Evolutionary conservation across 2,797 vertebrate genomes (phyloP).

Genomic region (Chelonia mydas): DNA sequence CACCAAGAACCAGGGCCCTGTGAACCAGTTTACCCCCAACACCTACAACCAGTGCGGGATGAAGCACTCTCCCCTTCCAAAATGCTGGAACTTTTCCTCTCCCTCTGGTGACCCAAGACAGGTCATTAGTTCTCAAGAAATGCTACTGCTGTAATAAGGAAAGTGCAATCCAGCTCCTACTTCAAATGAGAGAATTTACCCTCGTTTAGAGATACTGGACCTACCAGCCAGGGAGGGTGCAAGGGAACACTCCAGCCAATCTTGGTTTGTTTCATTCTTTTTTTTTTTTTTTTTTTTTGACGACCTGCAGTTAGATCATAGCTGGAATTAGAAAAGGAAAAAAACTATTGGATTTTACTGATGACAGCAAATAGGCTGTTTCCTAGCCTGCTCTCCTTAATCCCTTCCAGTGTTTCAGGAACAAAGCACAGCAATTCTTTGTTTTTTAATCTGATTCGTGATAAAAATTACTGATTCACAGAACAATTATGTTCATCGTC

Average conservation of each 20-base stretch:
- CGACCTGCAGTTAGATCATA: slow-evolving; percentile 64
- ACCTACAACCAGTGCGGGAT: not conserved
- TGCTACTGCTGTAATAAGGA: not conserved
- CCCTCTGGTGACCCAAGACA: not conserved
- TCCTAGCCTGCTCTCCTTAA: not conserved
- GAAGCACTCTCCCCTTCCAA: not conserved
- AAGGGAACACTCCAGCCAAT: not conserved
- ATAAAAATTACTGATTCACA: slow-evolving; percentile 44
- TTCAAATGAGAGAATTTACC: not conserved
- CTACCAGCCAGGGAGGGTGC: not conserved
- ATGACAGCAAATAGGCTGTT: slow-evolving; percentile 34
- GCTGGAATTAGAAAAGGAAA: slow-evolving; percentile 67
- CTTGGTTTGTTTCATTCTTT: not conserved
- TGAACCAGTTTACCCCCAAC: not conserved
- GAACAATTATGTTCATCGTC: slow-evolving; percentile 53
- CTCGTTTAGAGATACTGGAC: not conserved
- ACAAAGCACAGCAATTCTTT: slow-evolving; percentile 47
- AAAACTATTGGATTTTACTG: slow-evolving; percentile 19
- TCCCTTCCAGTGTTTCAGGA: slow-evolving; percentile 45
- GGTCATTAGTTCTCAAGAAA: not conserved
- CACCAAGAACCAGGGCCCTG: not conserved
- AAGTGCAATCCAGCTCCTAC: not conserved
- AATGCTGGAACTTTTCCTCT: not conserved
- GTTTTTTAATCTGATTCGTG: slow-evolving; percentile 46
- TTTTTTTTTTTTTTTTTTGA: not conserved